A percentile compares a stretch with the other conserved stretches of the same genome.
These are phyloP conservation scores for Linnaemya tessellans DNA, from an alignment of 2,888 invertebrate genomes.

Conservation along the genomic window DNA sequence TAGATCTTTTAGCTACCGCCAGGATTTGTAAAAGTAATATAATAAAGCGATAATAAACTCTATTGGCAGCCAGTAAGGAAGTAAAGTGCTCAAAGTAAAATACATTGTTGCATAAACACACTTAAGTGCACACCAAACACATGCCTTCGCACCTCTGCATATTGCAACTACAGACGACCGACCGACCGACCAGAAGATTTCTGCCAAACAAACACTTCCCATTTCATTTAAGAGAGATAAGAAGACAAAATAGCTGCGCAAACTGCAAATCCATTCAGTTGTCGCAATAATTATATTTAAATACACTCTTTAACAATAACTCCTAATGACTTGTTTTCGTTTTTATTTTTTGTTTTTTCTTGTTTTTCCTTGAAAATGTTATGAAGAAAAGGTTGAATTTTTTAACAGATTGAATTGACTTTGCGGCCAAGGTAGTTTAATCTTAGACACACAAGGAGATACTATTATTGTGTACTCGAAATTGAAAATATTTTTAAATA, in stretches of 20 bases:
- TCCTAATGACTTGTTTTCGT: slow-evolving; percentile 44
- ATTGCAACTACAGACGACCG: slow-evolving; percentile 1
- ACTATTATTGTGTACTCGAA: neutral
- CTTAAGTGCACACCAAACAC: neutral
- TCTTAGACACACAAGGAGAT: neutral
- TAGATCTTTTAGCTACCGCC: slow-evolving; percentile 35
- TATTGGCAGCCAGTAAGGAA: slow-evolving; percentile 32
- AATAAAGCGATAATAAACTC: slow-evolving; percentile 32
- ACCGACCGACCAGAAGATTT: slow-evolving; percentile 28
- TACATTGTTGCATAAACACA: slow-evolving; percentile 44
- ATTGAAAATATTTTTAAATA: too few relatives aligned
- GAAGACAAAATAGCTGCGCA: slow-evolving; percentile 12
- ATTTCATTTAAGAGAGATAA: slow-evolving; percentile 47
- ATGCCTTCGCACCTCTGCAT: neutral
- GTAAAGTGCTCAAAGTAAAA: slow-evolving; percentile 39
- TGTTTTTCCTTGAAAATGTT: neutral
- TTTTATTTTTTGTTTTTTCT: neutral
- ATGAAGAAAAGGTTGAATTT: slow-evolving; percentile 17
- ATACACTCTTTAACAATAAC: slow-evolving; percentile 39
- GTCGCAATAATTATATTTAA: slow-evolving; percentile 62
- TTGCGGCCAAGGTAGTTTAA: neutral
- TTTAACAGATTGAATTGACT: neutral
- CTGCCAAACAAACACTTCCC: slow-evolving; percentile 48
- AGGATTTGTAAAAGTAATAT: slow-evolving; percentile 22
- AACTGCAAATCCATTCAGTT: slow-evolving; percentile 47